Conservation (phyloP, 2,888 invertebrate genomes). For the Brachylomia viminalis region DNA sequence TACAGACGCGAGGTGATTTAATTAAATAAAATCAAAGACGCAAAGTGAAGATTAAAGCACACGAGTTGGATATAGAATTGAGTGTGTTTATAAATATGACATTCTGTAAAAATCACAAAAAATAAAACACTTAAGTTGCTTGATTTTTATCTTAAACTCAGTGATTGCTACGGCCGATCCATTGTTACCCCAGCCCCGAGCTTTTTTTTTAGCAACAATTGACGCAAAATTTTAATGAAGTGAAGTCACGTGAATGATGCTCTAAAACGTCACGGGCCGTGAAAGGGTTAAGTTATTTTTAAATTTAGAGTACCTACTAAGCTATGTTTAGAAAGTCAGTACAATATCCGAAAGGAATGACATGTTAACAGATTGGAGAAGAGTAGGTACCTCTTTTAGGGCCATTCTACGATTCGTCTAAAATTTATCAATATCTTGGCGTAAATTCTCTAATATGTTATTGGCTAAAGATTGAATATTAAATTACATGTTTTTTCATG, state of each 20-base stretch:
- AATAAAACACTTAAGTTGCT: neutral
- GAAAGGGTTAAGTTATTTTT: constrained; percentile 29
- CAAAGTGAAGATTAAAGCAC: neutral
- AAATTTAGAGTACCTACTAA: neutral
- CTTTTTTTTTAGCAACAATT: neutral
- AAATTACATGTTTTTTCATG: neutral
- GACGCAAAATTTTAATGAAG: constrained; percentile 12
- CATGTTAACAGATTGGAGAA: neutral
- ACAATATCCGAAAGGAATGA: neutral
- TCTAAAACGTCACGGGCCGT: neutral
- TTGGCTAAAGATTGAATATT: neutral
- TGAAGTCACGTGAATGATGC: constrained; percentile 27
- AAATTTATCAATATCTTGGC: neutral
- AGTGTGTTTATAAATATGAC: neutral
- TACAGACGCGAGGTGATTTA: neutral
- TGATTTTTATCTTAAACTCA: neutral
- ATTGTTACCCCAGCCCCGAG: neutral
- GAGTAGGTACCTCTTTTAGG: constrained; percentile 3
- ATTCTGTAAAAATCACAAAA: neutral
- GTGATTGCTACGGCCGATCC: neutral
- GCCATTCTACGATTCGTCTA: constrained; percentile 49
- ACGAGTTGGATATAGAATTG: no score
- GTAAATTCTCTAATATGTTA: no score
- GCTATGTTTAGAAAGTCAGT: neutral
- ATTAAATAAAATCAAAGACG: neutral